phyloP scores from a whole-genome alignment of 1,140 invertebrate species.

The Pollicipes pollicipes region DNA sequence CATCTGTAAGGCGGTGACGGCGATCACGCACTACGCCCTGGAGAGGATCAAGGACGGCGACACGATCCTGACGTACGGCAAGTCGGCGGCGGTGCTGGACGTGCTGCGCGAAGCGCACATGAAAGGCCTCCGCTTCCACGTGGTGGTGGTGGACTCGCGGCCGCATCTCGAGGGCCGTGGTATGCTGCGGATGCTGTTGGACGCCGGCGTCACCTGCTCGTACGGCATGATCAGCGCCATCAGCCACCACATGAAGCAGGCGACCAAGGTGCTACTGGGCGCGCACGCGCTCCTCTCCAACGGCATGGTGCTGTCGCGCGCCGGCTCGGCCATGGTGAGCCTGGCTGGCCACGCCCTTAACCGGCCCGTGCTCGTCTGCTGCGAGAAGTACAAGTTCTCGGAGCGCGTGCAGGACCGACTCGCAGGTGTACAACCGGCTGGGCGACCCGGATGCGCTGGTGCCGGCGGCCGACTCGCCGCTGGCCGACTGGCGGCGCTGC shows the following conservation, averaged over 20 bases:
- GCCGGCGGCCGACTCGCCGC: conserved; percentile 1
- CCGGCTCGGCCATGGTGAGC: conserved; percentile 66
- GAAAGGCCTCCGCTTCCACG: conserved; percentile 48
- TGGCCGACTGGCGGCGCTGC: conserved; percentile 18
- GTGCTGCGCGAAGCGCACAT: conserved; percentile 35
- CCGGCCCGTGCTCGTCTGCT: conserved; percentile 79
- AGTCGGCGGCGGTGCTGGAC: not conserved
- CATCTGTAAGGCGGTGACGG: conserved; percentile 59
- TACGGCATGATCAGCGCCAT: conserved; percentile 68
- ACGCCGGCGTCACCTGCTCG: conserved; percentile 50
- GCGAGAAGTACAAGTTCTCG: conserved; percentile 86
- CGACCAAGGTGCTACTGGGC: conserved; percentile 60
- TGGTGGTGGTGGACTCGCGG: conserved; percentile 62
- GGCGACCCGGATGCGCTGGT: conserved; percentile 29
- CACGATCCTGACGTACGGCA: conserved; percentile 71
- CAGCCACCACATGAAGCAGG: conserved; percentile 59
- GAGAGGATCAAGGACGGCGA: conserved; percentile 68
- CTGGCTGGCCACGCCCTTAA: conserved; percentile 62
- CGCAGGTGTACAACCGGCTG: conserved; percentile 84
- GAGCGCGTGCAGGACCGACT: conserved; percentile 79
- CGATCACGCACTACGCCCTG: conserved; percentile 55
- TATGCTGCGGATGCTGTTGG: conserved; percentile 49
- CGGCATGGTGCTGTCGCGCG: conserved; percentile 71
- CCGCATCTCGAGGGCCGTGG: conserved; percentile 57
- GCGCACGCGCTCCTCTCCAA: conserved; percentile 74